Evolutionary conservation across 2,888 invertebrate genomes (phyloP), one percentile per base, ranked within the genome.

Genomic region (Drosophila paucipuncta): DNA sequence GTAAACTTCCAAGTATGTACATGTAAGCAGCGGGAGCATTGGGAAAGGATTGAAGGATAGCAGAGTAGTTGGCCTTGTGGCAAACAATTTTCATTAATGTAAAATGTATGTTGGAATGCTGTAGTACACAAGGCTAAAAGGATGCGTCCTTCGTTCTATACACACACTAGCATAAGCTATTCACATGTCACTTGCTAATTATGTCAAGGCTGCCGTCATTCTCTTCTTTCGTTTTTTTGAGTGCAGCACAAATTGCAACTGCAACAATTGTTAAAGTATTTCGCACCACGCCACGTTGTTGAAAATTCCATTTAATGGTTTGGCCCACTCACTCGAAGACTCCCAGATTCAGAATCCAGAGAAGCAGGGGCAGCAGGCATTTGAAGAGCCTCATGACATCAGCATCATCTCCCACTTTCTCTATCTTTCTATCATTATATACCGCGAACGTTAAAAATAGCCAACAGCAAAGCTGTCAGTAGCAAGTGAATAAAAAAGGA

Each of bases 141-240:
- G 16, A 43, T 57, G 55, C 61, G 77, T 65, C 53, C 66, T 47
- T 47, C 25, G 47, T 25, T 47, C 16, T 47, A 47, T 47, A 25
- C 67, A 59, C 68, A 53, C 31, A 67, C 18, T 28, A 41, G 31
- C 63, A 65, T 64, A 68, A 39, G 9, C 25, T 47, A 4, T 25
- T 25, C 68, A 67, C 66, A 68, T 77, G 74, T 76, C 84, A 61
- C 28, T 70, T 30, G 72, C 78, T 73, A 85, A 87, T 87, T 76
- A 84, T 85, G 84, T 87, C 84, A 85, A 87, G 84, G 84, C 82
- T 87, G 60, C 67, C 54, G 22, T 43, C 43, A n/a, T 28, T 43
- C 25, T 25, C 9, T 11, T 22, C 28, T 13, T 18, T n/a, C 37
- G 25, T 25, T 47, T 25, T 43, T 25, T 25, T 25, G 16, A 25